Conservation (phyloP, 2,797 vertebrate genomes). For the Sitta carolinensis region DNA sequence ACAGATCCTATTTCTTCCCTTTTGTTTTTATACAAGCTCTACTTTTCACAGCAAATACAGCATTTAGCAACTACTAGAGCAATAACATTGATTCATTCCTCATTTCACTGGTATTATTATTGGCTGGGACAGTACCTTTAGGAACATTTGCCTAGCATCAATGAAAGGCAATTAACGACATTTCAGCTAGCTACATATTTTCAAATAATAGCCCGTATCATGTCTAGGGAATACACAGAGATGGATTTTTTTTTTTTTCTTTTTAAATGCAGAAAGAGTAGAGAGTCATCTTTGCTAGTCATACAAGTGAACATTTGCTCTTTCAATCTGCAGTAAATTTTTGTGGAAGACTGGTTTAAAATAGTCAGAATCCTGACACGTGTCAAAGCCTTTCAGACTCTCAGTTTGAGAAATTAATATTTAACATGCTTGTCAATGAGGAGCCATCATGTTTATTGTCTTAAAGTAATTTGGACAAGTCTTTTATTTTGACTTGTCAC, state of each 20-base stretch:
- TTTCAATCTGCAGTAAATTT: not conserved
- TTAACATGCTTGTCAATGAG: conserved; percentile 41
- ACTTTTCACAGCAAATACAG: not conserved
- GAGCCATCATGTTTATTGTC: not conserved
- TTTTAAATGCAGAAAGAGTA: not conserved
- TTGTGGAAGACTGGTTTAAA: conserved; percentile 2
- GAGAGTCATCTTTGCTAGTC: not conserved
- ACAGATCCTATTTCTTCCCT: not conserved
- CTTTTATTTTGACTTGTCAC: conserved; percentile 30
- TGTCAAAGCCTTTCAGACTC: not conserved
- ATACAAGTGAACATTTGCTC: not conserved
- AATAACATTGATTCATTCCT: not conserved
- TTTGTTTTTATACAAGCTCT: conserved; percentile 11
- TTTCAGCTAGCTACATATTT: not conserved
- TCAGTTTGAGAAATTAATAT: not conserved
- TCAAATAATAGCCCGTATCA: not conserved
- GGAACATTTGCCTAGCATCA: not conserved
- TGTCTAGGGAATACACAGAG: not conserved
- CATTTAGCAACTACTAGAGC: not conserved
- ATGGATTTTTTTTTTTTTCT: not conserved
- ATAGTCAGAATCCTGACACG: conserved; percentile 2
- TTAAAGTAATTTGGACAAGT: conserved; percentile 5
- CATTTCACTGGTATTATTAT: not conserved
- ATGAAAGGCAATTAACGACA: not conserved
- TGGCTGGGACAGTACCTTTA: not conserved